Evolutionary conservation across 2,888 invertebrate genomes (phyloP).

Genomic region (Noctua fimbriata): DNA sequence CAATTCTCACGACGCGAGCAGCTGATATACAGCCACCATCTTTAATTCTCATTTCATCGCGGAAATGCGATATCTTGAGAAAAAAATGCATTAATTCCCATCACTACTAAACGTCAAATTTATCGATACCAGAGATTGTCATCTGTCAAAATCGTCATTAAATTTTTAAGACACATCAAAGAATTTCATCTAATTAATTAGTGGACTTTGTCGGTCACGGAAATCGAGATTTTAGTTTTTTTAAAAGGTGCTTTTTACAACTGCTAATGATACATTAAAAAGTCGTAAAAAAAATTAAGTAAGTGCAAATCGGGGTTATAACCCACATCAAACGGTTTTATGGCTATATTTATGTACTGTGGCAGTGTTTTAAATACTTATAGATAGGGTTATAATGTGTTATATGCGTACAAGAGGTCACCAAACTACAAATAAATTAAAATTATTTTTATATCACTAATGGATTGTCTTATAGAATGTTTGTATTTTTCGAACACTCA

Average conservation of each 20-base stretch:
- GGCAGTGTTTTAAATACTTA: slow-evolving; percentile 34
- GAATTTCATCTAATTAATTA: slow-evolving; percentile 56
- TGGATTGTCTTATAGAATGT: not conserved
- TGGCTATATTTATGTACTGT: slow-evolving; percentile 39
- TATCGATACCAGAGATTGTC: slow-evolving; percentile 34
- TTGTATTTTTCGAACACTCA: not conserved
- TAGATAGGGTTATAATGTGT: slow-evolving; percentile 39
- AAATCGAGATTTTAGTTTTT: slow-evolving; percentile 39
- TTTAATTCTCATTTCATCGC: slow-evolving; percentile 27
- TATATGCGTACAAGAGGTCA: slow-evolving; percentile 29
- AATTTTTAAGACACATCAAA: slow-evolving; percentile 23
- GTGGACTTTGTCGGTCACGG: slow-evolving; percentile 39
- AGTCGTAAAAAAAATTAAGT: slow-evolving; percentile 59
- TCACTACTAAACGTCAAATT: slow-evolving; percentile 31
- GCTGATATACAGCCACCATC: slow-evolving; percentile 20
- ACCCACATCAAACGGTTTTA: slow-evolving; percentile 44
- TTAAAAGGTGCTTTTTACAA: slow-evolving; percentile 52
- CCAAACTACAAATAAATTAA: slow-evolving; percentile 30
- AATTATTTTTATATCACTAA: slow-evolving; percentile 18
- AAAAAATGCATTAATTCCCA: slow-evolving; percentile 43
- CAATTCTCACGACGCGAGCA: slow-evolving; percentile 52
- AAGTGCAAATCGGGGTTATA: slow-evolving; percentile 59
- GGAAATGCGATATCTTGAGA: slow-evolving; percentile 50
- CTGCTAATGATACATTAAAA: slow-evolving; percentile 58
- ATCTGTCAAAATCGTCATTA: slow-evolving; percentile 48